Evolutionary conservation across 2,113 vertebrate species (phyloP), one percentile per base, ranked within the genome.

Genomic region (Todiramphus saurophagus): DNA sequence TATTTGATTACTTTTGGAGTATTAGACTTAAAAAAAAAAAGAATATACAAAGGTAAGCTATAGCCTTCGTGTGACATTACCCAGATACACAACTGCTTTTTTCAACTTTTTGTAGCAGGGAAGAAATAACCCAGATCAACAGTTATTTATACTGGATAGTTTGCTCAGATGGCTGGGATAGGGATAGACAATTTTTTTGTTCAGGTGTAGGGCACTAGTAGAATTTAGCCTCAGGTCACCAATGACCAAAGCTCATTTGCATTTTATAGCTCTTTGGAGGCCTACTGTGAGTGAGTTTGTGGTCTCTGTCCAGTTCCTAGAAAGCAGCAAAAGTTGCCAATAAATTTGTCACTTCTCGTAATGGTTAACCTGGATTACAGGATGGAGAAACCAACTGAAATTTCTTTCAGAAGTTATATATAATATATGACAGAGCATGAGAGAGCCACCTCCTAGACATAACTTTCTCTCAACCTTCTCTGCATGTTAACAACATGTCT

Each of bases 1-100:
- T 93, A 89, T 95, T 77, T 96, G 94, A 96, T 95, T 93, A 87
- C 83, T 97, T 96, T 82, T 64, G 44, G 60, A 94, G 67, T 74
- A 94, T 23, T 58, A 46, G 64, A 89, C 73, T 91, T 83, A 63
- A 79, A 87, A 66, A 79, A 87, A 66, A 67, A 87, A 73, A 33
- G 59, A 74, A 79, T 41, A 73, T 7, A 74, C 59, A 74, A 77
- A 67, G 58, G 80, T n/a, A 91, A 83, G 31, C 46, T 73, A 46
- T 16, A 88, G 50, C 20, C 35, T 84, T 62, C 81, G 59, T 78
- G 19, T 81, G 77, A 76, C 87, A 72, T 41, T 79, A 66, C 39
- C 74, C 39, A 79, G 73, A 78, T 53, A 83, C 25, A 88, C 7
- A 21, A 59, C 51, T 89, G 60, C 68, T 73, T 90, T 51, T 81